A percentile compares a stretch with the other conserved stretches of the same genome.
phyloP scores from a whole-genome alignment of 2,113 vertebrate species.

The Nyctereutes procyonoides region DNA sequence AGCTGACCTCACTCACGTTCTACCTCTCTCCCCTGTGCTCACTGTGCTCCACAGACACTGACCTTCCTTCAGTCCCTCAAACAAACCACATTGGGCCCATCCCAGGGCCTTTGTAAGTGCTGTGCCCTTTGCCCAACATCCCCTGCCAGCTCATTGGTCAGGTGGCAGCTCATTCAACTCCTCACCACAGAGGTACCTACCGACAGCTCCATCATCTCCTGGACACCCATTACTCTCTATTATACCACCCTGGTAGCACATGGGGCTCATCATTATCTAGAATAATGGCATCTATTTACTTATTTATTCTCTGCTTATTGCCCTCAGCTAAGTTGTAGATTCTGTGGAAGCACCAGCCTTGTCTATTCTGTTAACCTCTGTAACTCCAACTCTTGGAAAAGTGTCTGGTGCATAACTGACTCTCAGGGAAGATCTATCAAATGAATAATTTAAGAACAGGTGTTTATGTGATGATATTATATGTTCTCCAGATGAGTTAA shows the following conservation, averaged over 20 bases:
- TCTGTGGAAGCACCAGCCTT: background rate
- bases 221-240: background rate
- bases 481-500: background rate
- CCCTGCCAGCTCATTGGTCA: background rate
- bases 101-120: background rate
- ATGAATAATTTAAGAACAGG: background rate
- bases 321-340: background rate
- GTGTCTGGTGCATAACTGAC: accelerated
- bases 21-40: background rate
- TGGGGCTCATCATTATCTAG: background rate
- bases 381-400: background rate
- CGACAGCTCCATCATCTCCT: background rate
- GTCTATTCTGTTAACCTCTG: background rate
- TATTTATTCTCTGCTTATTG: background rate
- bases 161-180: accelerated
- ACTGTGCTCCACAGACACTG: background rate
- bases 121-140: background rate
- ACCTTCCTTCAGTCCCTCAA: background rate
- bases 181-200: background rate
- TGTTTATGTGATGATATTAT: background rate
- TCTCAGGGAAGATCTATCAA: background rate
- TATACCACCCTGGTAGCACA: background rate
- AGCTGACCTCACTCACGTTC: background rate
- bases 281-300: background rate
- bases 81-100: background rate